Percentiles rank a stretch among this genome's conserved stretches.
Evolutionary conservation across 2,888 invertebrate genomes (phyloP).

Genomic region (Leucophenga montana): DNA sequence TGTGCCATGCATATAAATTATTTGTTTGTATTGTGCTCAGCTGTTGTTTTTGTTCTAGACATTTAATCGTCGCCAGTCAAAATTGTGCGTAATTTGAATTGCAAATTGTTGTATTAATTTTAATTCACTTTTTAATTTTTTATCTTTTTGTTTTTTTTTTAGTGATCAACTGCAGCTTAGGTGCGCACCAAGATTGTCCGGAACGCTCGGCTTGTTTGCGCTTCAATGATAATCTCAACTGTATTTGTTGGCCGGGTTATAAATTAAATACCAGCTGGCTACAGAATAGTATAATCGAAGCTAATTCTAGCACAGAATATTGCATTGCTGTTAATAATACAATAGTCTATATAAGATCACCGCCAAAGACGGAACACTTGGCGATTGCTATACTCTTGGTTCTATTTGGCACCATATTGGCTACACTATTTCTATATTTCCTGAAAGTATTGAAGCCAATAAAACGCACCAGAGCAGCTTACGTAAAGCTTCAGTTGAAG

Average conservation of each 20-base stretch:
- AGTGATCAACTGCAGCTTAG: conserved; percentile 40
- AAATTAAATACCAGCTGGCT: conserved; percentile 48
- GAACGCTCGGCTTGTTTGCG: conserved; percentile 41
- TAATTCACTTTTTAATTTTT: neutral
- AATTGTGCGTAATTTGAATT: conserved; percentile 27
- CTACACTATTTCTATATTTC: conserved; percentile 43
- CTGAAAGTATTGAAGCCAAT: conserved; percentile 43
- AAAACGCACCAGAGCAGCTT: conserved; percentile 43
- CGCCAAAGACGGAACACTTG: conserved; percentile 42
- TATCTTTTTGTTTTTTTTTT: neutral
- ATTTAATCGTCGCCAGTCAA: neutral
- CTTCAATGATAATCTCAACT: conserved; percentile 27
- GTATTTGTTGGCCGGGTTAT: conserved; percentile 50
- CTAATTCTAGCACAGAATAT: conserved; percentile 30
- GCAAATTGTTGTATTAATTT: conserved; percentile 23
- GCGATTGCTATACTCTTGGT: conserved; percentile 47
- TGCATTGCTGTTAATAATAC: conserved; percentile 35
- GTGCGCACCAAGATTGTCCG: conserved; percentile 36
- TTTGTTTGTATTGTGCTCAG: conserved; percentile 36
- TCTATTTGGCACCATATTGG: conserved; percentile 44
- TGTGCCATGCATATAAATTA: conserved; percentile 41
- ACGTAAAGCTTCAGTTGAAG: conserved; percentile 43
- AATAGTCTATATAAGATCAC: conserved; percentile 35
- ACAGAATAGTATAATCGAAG: neutral
- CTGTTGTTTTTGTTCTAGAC: conserved; percentile 29